Evolutionary conservation across 2,888 invertebrate genomes (phyloP).

Genomic region (Thalpophila matura): DNA sequence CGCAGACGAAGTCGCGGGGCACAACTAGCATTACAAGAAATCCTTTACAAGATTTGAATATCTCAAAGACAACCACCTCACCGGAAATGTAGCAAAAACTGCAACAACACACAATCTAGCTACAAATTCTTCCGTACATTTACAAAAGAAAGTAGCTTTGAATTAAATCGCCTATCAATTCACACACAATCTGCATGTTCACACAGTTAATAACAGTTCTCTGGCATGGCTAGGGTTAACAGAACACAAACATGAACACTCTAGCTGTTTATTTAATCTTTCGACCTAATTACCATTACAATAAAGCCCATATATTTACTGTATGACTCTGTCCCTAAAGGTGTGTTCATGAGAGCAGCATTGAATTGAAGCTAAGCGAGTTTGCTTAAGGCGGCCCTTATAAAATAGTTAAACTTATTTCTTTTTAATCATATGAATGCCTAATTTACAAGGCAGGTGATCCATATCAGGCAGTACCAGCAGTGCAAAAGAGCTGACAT

Average conservation of each 20-base stretch:
- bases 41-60: not conserved
- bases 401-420: no score
- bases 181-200: constrained; percentile 53
- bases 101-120: constrained; percentile 6
- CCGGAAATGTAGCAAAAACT: constrained; percentile 20
- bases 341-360: no score
- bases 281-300: constrained; percentile 2
- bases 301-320: not conserved
- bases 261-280: constrained; percentile 7
- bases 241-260: not conserved
- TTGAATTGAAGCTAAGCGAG: no score
- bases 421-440: no score
- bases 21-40: not conserved
- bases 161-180: constrained; percentile 50
- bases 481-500: no score
- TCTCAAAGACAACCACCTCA: not conserved
- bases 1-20: no score
- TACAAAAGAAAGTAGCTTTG: constrained; percentile 39
- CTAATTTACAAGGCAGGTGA: no score
- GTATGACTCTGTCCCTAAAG: no score
- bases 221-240: constrained; percentile 24
- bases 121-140: constrained; percentile 20
- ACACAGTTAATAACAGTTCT: constrained; percentile 37
- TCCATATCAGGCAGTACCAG: no score
- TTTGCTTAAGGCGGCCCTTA: no score